Evolutionary conservation across 2,113 vertebrate species (phyloP), one percentile per base, ranked within the genome.

Genomic region (Nyctibius bracteatus): DNA sequence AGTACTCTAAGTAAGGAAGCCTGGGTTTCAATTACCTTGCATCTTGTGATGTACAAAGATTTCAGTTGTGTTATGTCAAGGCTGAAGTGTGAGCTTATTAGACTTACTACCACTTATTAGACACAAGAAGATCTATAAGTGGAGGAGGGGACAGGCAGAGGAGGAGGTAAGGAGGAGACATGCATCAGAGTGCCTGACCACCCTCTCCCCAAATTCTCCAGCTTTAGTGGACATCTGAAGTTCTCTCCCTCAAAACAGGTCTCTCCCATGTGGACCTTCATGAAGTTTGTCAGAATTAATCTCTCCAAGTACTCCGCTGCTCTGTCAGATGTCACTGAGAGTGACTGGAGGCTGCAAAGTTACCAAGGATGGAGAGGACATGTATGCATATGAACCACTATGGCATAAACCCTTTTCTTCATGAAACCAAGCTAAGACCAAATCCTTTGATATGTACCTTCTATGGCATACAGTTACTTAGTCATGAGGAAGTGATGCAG

Each of bases 331-430:
- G 51, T 54, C 23, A 43, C 31, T 9, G 39, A 68, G 47, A 25
- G 58, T 33, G 44, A 25, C 21, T 41, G 20, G 33, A 55, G 17
- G 17, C n/a, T 59, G 35, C 31, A 24, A 54, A 55, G 20, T 71
- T 54, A 44, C 24, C 33, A 24, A 39, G 35, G 21, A 66, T 11
- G 35, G 21, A 12, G 39, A 71, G 57, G 18, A 35, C 31, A 49
- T 0, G 0, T 30, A 22, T 0, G 1, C 7, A 14, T 19, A 67
- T 46, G n/a, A 73, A 58, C 33, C n/a, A 70, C 33, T 75, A 17
- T 30, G 23, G 62, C 62, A 55, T 25, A 71, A 92, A 55, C 3
- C 4, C 21, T 66, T 84, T 65, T 27, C 51, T 85, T 75, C 35
- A 49, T 57, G 35, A 88, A 88, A 75, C 27, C 23, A 80, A 27